Base-by-base conservation (phyloP, 2,113 vertebrate species). In the Ciconia stormi region DNA sequence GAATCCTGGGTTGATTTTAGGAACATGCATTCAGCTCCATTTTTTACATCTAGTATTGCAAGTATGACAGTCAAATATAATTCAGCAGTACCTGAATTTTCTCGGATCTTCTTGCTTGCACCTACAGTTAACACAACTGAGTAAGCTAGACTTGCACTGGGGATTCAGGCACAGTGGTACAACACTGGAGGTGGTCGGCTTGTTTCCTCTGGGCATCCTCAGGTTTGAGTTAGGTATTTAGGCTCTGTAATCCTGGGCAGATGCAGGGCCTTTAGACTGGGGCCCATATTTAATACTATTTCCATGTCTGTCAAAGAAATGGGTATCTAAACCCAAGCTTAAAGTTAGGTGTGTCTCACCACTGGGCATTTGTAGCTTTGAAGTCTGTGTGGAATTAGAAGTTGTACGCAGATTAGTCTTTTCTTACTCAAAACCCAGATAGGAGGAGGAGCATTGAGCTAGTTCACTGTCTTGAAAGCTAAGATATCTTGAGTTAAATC, bases 131-230 rank as follows among this genome's bases (percentile, higher is more conserved):
- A 29, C 29, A 50, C 16, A 71, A 2, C 10, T 13, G 58, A 47
- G 46, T 16, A 70, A 85, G 13, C 13, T 49, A 11, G 34, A 16
- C 11, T 58, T 4, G 1, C 38, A 2, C 15, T 16, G 25, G 25
- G 11, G 21, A 9, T 50, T 42, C 8, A 36, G 47, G 29, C 0
- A 4, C 17, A 58, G 53, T 3, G 16, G 26, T 22, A 3, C 3
- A 46, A 18, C 8, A 27, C 22, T 42, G 50, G 19, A 67, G 47
- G 9, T 27, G 4, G 27, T 27, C 0, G 1, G 6, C 14, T 50
- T 46, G 4, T 69, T 93, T 52, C 34, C 49, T 69, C 44, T 1
- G 10, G 40, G 9, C 11, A 36, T 9, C 1, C 14, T 69, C 34
- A 49, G 23, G 7, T 63, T 18, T 61, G 19, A 65, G 23, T 34